These are phyloP conservation scores for Oreamnos americanus DNA, from an alignment of 2,113 vertebrate species.

Conservation along the genomic window DNA sequence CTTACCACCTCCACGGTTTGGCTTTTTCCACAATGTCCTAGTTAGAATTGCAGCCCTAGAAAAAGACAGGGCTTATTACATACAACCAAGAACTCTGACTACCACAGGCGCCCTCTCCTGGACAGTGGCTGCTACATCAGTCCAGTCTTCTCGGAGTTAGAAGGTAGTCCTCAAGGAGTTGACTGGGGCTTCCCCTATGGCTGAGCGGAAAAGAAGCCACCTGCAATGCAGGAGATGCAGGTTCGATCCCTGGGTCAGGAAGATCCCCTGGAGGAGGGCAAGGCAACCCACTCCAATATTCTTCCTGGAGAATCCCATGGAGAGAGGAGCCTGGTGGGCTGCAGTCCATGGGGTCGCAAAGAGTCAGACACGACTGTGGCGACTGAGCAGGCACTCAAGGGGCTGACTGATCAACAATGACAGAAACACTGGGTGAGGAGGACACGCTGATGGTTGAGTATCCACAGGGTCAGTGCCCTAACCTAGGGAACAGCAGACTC, in stretches of 20 bases:
- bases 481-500: background rate
- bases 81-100: background rate
- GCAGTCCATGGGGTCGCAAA: background rate
- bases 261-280: background rate
- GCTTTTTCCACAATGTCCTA: background rate
- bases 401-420: background rate
- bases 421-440: background rate
- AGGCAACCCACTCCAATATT: background rate
- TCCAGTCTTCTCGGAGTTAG: background rate
- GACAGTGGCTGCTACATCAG: background rate
- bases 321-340: background rate
- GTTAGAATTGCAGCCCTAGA: background rate
- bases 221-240: background rate
- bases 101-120: background rate
- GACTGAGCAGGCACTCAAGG: background rate
- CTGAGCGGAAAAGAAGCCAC: background rate
- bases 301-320: background rate
- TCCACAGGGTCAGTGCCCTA: background rate
- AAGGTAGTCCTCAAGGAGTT: background rate
- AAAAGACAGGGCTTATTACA: background rate
- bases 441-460: background rate
- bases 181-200: background rate
- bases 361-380: background rate
- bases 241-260: background rate
- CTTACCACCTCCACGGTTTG: background rate